Percentiles rank a stretch among this genome's conserved stretches.
phyloP scores from a whole-genome alignment of 2,888 invertebrate genomes.

The Brachyptera risi region DNA sequence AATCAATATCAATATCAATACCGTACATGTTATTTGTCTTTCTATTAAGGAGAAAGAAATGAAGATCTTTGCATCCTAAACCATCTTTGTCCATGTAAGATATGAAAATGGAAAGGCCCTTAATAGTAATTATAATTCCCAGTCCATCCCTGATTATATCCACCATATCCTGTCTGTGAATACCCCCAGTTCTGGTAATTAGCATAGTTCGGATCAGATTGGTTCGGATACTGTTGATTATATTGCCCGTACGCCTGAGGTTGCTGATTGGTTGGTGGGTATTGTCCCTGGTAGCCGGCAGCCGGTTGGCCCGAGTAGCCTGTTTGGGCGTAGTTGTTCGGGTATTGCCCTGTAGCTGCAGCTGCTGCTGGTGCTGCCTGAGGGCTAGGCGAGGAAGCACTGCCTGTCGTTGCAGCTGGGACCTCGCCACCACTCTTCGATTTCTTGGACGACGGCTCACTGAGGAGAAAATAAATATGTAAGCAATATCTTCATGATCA shows the following conservation, averaged over 20 bases:
- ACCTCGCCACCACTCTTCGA: constrained; percentile 11
- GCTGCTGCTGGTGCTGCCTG: constrained; percentile 14
- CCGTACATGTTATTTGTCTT: no score
- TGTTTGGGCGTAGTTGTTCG: constrained; percentile 24
- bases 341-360: constrained; percentile 27
- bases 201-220: constrained; percentile 53
- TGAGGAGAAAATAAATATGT: constrained; percentile 28
- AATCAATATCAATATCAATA: no score
- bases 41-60: no score
- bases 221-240: constrained; percentile 49
- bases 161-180: constrained; percentile 52
- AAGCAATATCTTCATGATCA: neutral
- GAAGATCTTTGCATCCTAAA: no score
- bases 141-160: constrained; percentile 54
- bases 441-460: constrained; percentile 39
- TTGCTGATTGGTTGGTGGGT: constrained; percentile 30
- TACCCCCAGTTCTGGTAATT: constrained; percentile 58
- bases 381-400: constrained; percentile 22
- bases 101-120: no score
- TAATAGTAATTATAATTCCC: constrained; percentile 50
- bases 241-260: constrained; percentile 33
- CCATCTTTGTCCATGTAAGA: no score
- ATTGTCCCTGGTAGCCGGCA: constrained; percentile 46
- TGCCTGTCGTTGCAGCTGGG: constrained; percentile 6
- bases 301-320: constrained; percentile 40